phyloP scores from a whole-genome alignment of 2,888 invertebrate genomes.

The Hecatera dysodea region DNA sequence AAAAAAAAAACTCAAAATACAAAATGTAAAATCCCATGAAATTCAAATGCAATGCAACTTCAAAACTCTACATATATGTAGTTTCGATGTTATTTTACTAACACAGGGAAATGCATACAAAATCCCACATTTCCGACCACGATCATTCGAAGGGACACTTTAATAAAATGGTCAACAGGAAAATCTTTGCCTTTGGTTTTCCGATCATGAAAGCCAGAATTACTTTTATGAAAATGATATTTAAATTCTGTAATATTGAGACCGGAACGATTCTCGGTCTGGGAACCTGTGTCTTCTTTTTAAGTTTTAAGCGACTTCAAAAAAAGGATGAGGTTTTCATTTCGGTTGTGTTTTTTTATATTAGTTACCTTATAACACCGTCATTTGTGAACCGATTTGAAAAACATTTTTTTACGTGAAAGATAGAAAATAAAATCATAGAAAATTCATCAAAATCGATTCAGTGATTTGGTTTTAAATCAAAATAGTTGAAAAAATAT shows the following conservation, averaged over 20 bases:
- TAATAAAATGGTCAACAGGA: conserved; percentile 23
- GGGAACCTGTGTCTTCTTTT: not conserved
- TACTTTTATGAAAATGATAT: conserved; percentile 45
- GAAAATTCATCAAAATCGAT: no score
- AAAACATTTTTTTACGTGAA: no score
- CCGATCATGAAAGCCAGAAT: conserved; percentile 19
- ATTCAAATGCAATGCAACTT: conserved; percentile 33
- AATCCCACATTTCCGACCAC: not conserved
- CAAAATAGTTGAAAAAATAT: no score
- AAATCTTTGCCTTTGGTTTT: conserved; percentile 35
- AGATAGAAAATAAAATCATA: no score
- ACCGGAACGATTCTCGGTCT: conserved; percentile 1
- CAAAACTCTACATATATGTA: not conserved
- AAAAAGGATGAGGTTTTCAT: no score
- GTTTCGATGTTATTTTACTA: conserved; percentile 8
- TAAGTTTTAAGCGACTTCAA: no score
- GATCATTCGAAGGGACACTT: conserved; percentile 16
- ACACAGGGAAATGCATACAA: conserved; percentile 22
- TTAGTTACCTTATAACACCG: no score
- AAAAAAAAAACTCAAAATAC: not conserved
- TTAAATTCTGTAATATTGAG: conserved; percentile 35
- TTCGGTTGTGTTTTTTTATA: no score
- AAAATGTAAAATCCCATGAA: conserved; percentile 1
- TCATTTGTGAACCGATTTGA: no score
- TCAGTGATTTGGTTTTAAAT: no score